phyloP scores from a whole-genome alignment of 2,888 invertebrate genomes.

The Watsonalla binaria region DNA sequence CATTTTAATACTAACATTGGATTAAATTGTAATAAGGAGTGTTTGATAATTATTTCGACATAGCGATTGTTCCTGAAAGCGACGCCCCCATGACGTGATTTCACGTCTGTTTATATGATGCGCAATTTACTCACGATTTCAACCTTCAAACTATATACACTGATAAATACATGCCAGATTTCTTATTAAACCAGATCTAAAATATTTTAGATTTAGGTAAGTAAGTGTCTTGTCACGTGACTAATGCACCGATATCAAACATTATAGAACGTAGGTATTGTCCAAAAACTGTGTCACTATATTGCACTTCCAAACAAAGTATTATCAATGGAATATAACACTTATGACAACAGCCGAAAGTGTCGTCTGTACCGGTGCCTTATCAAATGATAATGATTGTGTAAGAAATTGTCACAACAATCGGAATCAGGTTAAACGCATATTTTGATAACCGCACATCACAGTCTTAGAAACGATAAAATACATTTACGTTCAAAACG shows the following conservation, averaged over 20 bases:
- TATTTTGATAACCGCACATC: slow-evolving; percentile 46
- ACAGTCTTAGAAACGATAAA: slow-evolving; percentile 29
- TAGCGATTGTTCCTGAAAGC: too few relatives aligned
- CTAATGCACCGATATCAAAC: slow-evolving; percentile 26
- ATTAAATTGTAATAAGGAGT: too few relatives aligned
- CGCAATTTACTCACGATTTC: too few relatives aligned
- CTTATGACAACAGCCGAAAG: slow-evolving; percentile 24
- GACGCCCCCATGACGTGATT: too few relatives aligned
- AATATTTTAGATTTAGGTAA: too few relatives aligned
- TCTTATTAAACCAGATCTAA: too few relatives aligned
- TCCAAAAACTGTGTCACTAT: slow-evolving; percentile 41
- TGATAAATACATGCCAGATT: slow-evolving; percentile 3
- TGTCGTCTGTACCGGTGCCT: slow-evolving; percentile 17
- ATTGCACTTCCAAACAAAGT: slow-evolving; percentile 20
- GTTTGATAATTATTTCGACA: too few relatives aligned
- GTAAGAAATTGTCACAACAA: slow-evolving; percentile 32
- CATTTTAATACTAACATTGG: too few relatives aligned
- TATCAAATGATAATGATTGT: slow-evolving; percentile 46
- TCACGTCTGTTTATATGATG: too few relatives aligned
- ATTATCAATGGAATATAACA: slow-evolving; percentile 21
- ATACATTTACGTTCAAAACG: slow-evolving; percentile 6
- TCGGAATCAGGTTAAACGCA: slow-evolving; percentile 62
- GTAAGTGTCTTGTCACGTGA: not conserved
- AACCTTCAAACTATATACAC: not conserved
- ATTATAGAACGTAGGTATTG: slow-evolving; percentile 32